Conservation (phyloP, 2,113 vertebrate genomes). For the Centropus bengalensis region DNA sequence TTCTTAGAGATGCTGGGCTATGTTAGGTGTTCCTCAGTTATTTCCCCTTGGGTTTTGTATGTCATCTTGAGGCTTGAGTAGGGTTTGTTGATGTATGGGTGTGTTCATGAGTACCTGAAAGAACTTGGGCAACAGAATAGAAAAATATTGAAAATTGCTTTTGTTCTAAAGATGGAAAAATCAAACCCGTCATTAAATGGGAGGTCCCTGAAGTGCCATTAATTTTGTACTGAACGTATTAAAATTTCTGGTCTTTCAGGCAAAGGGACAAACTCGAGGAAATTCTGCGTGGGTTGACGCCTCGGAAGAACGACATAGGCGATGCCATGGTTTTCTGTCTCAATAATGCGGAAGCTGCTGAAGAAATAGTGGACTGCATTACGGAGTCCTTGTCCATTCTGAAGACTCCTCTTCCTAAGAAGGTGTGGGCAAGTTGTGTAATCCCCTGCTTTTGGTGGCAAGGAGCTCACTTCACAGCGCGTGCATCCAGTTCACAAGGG, state of each 20-base stretch:
- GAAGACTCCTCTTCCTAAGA: constrained; percentile 98
- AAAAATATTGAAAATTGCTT: neutral
- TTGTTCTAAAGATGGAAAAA: neutral
- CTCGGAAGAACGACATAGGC: constrained; percentile 92
- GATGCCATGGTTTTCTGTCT: constrained; percentile 98
- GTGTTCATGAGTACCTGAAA: neutral
- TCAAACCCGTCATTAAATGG: neutral
- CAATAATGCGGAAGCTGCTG: constrained; percentile 94
- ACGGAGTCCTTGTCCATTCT: constrained; percentile 95
- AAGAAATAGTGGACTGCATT: constrained; percentile 98
- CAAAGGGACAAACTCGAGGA: constrained; percentile 97
- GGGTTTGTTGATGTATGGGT: neutral
- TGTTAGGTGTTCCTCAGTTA: neutral
- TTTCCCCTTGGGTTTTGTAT: neutral
- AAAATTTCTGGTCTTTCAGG: constrained; percentile 73
- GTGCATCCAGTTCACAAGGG: neutral
- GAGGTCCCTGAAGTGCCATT: neutral
- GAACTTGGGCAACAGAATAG: neutral
- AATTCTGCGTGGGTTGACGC: constrained; percentile 90
- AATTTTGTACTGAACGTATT: neutral
- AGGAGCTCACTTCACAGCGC: neutral
- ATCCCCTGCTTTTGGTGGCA: neutral
- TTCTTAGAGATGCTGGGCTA: neutral
- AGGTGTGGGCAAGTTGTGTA: constrained; percentile 75
- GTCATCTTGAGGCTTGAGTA: neutral